Evolutionary conservation across 1,140 invertebrate species (phyloP).

Genomic region (Wasmannia auropunctata): DNA sequence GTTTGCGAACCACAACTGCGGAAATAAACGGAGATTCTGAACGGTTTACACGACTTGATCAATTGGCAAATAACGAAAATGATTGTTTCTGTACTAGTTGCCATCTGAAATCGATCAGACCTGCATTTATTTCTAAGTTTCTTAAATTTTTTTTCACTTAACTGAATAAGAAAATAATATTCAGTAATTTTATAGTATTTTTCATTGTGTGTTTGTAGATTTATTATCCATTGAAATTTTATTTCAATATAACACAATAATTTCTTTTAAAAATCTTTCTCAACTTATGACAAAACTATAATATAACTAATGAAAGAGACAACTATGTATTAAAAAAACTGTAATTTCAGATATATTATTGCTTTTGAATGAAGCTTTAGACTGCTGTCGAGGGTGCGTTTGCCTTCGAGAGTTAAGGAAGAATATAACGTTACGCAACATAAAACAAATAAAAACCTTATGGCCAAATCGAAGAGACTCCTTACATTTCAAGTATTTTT

Average conservation of each 20-base stretch:
- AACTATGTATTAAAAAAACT: neutral
- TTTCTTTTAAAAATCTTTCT: slow-evolving; percentile 2
- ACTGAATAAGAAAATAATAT: neutral
- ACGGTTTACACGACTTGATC: neutral
- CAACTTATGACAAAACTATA: neutral
- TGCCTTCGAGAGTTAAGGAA: neutral
- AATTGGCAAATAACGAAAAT: neutral
- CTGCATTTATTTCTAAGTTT: neutral
- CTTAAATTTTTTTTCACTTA: no score
- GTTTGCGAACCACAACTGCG: slow-evolving; percentile 11
- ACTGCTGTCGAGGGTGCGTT: neutral
- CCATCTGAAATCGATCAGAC: neutral
- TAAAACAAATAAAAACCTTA: neutral
- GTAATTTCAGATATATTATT: neutral
- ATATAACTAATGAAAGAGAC: neutral
- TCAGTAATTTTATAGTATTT: neutral
- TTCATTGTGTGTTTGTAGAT: neutral
- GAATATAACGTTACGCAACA: slow-evolving; percentile 5
- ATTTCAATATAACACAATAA: neutral
- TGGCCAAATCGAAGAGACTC: neutral
- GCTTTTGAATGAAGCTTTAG: neutral
- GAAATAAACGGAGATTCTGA: slow-evolving; percentile 32
- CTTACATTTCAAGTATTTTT: neutral
- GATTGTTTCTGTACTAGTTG: neutral
- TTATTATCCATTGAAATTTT: slow-evolving; percentile 1